These are phyloP conservation scores for Burhinus bistriatus DNA, from an alignment of 2,113 vertebrate species.

Conservation along the genomic window DNA sequence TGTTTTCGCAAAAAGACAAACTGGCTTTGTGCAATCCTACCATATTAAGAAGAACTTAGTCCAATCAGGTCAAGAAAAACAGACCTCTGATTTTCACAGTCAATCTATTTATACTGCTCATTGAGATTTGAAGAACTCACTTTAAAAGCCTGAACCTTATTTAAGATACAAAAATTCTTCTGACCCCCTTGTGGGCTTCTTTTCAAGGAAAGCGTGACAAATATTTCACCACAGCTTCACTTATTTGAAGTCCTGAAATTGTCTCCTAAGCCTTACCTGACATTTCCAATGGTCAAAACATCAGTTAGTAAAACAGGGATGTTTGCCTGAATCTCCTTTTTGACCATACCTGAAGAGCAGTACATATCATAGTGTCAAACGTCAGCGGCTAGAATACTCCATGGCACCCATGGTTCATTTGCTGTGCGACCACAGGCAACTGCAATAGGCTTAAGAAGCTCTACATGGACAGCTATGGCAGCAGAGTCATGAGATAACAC, in stretches of 20 bases:
- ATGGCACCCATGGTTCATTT: fast-evolving
- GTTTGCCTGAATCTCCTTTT: not conserved
- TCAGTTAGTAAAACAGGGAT: not conserved
- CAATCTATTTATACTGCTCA: not conserved
- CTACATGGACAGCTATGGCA: not conserved
- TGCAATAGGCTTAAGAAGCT: not conserved
- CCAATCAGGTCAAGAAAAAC: not conserved
- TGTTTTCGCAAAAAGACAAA: slow-evolving; percentile 15
- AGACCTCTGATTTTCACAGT: not conserved
- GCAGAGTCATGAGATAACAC: not conserved
- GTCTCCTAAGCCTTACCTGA: not conserved
- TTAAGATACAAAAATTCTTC: not conserved
- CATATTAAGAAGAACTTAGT: not conserved
- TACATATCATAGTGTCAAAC: not conserved
- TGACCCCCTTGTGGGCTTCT: not conserved
- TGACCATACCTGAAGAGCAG: not conserved
- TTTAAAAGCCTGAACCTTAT: not conserved
- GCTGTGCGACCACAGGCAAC: not conserved
- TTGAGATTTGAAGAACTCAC: not conserved
- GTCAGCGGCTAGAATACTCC: not conserved
- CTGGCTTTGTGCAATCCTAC: not conserved
- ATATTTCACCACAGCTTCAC: not conserved
- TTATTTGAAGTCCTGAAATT: not conserved
- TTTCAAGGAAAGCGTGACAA: not conserved
- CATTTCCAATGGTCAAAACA: not conserved